Evolutionary conservation across 2,888 invertebrate genomes (phyloP).

Genomic region (Parnassius mnemosyne): DNA sequence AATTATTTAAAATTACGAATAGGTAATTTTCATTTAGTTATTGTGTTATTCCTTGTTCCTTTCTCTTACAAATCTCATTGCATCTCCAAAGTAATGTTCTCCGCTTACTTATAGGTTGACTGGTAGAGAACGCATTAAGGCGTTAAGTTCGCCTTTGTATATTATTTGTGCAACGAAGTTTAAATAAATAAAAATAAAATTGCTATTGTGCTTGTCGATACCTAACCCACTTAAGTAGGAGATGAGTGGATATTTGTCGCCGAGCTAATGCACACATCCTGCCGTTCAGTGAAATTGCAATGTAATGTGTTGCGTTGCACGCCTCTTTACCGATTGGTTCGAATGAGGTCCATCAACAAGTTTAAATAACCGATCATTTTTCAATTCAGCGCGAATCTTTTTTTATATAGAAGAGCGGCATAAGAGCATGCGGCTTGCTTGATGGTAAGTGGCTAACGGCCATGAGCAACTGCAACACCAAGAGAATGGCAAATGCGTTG

Average conservation of each 20-base stretch:
- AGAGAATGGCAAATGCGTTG: too few species aligned
- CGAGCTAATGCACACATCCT: constrained; percentile 23
- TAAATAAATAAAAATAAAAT: too few species aligned
- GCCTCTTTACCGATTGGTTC: neutral
- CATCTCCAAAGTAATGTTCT: too few species aligned
- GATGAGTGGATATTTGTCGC: constrained; percentile 15
- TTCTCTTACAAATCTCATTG: too few species aligned
- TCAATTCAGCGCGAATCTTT: neutral
- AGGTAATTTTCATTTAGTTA: too few species aligned
- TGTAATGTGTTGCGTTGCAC: constrained; percentile 13
- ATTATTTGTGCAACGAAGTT: too few species aligned
- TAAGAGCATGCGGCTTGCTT: too few species aligned
- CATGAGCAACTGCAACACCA: too few species aligned
- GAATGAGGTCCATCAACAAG: neutral
- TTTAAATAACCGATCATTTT: neutral
- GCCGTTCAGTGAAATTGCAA: constrained; percentile 23
- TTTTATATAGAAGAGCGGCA: too few species aligned
- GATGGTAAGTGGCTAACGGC: too few species aligned
- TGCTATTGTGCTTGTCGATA: neutral
- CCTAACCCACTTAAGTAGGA: constrained; percentile 19
- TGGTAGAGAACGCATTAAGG: neutral
- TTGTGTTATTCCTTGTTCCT: too few species aligned
- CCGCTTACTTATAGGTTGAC: neutral
- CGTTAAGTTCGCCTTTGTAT: neutral
- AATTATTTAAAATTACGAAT: too few species aligned